Conservation (phyloP, 2,888 invertebrate genomes). For the Eristalinus sepulchralis region DNA sequence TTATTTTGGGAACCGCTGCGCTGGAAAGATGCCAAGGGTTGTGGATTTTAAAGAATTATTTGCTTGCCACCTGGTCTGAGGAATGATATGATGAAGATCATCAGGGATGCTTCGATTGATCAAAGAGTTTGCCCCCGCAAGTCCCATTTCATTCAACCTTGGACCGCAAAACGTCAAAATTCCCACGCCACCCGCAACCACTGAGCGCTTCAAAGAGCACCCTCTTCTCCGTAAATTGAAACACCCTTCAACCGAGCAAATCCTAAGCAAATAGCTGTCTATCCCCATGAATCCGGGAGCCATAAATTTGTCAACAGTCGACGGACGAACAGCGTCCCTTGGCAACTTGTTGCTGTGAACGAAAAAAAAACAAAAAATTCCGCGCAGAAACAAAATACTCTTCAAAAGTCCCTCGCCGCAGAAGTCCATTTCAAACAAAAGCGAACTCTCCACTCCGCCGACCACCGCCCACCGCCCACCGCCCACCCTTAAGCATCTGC, state of each 20-base stretch:
- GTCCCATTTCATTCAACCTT: background rate
- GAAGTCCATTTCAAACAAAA: background rate
- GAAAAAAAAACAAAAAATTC: background rate
- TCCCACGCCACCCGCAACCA: no score
- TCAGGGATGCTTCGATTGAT: background rate
- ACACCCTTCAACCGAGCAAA: background rate
- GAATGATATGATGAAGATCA: no score
- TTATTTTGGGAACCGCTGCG: background rate
- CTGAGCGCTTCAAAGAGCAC: background rate
- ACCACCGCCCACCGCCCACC: background rate
- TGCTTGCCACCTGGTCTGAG: background rate
- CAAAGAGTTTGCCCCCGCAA: background rate
- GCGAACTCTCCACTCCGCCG: no score
- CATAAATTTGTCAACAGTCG: background rate
- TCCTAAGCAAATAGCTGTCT: background rate
- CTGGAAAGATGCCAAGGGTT: background rate
- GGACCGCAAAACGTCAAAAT: no score
- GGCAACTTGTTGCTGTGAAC: background rate
- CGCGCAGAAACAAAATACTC: background rate
- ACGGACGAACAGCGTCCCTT: background rate
- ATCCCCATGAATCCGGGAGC: background rate
- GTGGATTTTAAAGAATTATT: background rate
- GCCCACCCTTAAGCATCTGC: background rate
- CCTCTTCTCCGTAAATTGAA: background rate
- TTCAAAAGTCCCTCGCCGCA: background rate